Conservation (phyloP, 2,797 vertebrate species). For the Rhynchotus rufescens region DNA sequence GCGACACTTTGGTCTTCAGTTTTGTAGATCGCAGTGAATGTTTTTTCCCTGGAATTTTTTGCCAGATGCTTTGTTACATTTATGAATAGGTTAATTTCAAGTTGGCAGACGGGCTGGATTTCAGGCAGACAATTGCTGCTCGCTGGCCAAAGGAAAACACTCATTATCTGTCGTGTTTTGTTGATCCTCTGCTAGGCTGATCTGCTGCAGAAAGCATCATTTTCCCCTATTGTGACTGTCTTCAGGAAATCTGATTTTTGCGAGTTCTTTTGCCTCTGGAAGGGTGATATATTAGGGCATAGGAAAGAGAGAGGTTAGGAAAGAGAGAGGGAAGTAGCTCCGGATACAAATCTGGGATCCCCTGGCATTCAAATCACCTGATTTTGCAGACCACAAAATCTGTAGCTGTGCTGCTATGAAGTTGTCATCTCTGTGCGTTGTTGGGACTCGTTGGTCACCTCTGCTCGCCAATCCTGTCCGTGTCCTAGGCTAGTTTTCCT, state of each 20-base stretch:
- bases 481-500: neutral
- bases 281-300: fast-evolving
- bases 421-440: neutral
- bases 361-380: neutral
- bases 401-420: neutral
- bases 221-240: neutral
- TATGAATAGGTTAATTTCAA: slow-evolving; percentile 13
- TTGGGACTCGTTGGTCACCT: neutral
- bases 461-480: fast-evolving
- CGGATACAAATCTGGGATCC: neutral
- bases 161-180: slow-evolving; percentile 34
- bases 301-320: neutral
- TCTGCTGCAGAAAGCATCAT: neutral
- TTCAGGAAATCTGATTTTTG: slow-evolving; percentile 17
- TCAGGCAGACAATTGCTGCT: slow-evolving; percentile 15
- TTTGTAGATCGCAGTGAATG: neutral
- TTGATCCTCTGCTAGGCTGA: slow-evolving; percentile 28
- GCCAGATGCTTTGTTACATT: slow-evolving; percentile 27
- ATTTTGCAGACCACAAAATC: neutral
- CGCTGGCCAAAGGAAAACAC: slow-evolving; percentile 8
- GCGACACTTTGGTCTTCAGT: neutral
- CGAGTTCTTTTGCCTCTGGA: neutral
- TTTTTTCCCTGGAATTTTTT: neutral
- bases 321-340: neutral
- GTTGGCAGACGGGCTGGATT: neutral